These are phyloP conservation scores for Anastrepha ludens DNA, from an alignment of 1,140 invertebrate genomes.

Conservation along the genomic window DNA sequence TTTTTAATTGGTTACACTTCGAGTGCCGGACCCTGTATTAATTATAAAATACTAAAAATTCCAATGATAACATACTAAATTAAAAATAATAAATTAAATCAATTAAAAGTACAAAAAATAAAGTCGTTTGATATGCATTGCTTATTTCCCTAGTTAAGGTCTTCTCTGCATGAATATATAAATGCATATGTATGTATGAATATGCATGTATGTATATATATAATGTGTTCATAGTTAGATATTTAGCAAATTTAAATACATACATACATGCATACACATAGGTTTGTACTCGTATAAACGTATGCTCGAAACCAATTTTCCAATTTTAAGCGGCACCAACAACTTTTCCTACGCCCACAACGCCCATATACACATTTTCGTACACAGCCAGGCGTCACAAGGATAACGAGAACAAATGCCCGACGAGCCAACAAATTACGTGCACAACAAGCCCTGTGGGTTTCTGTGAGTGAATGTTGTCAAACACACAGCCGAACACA, in stretches of 20 bases:
- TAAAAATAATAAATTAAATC: too few relatives aligned
- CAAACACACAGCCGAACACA: neutral
- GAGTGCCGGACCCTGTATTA: too few relatives aligned
- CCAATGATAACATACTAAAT: too few relatives aligned
- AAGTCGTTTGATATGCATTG: too few relatives aligned
- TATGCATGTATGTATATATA: neutral
- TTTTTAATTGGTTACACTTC: too few relatives aligned
- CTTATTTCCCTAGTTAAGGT: too few relatives aligned
- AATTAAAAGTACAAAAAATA: too few relatives aligned
- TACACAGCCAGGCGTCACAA: neutral
- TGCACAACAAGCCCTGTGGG: constrained; percentile 39
- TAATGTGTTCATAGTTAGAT: too few relatives aligned
- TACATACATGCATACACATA: neutral
- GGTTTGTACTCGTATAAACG: neutral
- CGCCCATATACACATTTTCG: neutral
- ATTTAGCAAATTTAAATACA: neutral
- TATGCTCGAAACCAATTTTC: constrained; percentile 31
- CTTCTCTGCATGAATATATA: too few relatives aligned
- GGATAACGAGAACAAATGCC: constrained; percentile 56
- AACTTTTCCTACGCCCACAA: constrained; percentile 43
- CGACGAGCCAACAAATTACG: constrained; percentile 56
- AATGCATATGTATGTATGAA: too few relatives aligned
- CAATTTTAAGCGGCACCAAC: constrained; percentile 41
- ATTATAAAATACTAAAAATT: too few relatives aligned
- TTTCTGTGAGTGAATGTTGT: neutral